Conservation (phyloP, 2,888 invertebrate genomes). For the Apantesis nais region DNA sequence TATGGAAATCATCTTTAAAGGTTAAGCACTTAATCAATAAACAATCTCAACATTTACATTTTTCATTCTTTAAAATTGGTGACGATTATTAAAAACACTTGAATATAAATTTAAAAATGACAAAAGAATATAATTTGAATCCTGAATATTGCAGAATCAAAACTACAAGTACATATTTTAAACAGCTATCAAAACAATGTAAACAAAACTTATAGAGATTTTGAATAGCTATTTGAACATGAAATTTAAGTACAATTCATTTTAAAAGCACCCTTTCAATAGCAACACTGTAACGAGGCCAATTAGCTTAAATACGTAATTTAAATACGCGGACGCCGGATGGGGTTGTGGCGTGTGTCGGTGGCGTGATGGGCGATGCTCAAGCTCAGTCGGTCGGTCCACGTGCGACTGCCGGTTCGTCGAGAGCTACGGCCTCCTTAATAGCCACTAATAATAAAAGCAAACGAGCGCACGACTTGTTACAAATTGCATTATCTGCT, state of each 20-base stretch:
- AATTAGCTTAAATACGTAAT: constrained; percentile 72
- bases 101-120: background rate
- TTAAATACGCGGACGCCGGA: constrained; percentile 69
- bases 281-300: constrained; percentile 62
- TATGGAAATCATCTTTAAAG: background rate
- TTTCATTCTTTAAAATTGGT: background rate
- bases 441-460: constrained; percentile 75
- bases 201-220: constrained; percentile 34
- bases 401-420: constrained; percentile 50
- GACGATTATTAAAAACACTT: too few relatives aligned
- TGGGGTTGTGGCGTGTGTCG: constrained; percentile 48
- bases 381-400: constrained; percentile 47
- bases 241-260: constrained; percentile 61
- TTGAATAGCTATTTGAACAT: constrained; percentile 55
- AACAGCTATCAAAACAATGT: constrained; percentile 35
- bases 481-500: constrained; percentile 76
- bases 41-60: background rate
- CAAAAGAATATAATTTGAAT: background rate
- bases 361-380: background rate
- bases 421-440: constrained; percentile 58
- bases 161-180: background rate
- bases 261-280: constrained; percentile 60
- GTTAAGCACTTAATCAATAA: background rate
- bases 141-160: background rate
- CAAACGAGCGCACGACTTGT: constrained; percentile 74